Percentiles rank a stretch among this genome's conserved stretches.
Conservation (phyloP, 2,797 vertebrate genomes). For the Sphenodon punctatus region DNA sequence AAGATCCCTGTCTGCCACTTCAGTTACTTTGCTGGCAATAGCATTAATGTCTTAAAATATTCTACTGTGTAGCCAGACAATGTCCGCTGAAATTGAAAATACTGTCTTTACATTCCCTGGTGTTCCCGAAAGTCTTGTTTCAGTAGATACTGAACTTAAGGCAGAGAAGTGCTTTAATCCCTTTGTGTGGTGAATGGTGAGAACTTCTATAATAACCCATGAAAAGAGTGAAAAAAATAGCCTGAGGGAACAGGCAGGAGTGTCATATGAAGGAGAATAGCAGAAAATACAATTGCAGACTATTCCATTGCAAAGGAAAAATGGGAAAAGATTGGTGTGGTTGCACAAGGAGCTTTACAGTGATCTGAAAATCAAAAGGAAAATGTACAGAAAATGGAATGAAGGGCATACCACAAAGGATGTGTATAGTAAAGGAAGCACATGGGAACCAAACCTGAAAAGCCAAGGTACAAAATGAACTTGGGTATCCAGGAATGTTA, state of each 20-base stretch:
- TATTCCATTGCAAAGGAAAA: no score
- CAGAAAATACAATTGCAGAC: no score
- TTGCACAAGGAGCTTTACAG: no score
- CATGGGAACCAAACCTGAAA: no score
- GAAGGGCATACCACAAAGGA: no score
- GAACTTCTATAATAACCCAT: constrained; percentile 13
- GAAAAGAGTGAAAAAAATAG: constrained; percentile 29
- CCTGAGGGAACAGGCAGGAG: constrained; percentile 25
- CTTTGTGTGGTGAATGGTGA: constrained; percentile 26
- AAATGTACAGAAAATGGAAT: no score
- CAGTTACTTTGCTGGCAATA: constrained; percentile 55
- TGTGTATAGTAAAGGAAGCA: no score
- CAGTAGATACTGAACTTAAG: constrained; percentile 51
- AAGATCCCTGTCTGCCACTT: constrained; percentile 57
- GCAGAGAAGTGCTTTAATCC: constrained; percentile 48
- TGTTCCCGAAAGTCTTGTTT: constrained; percentile 48
- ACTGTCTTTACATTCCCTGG: constrained; percentile 49
- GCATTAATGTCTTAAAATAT: constrained; percentile 68
- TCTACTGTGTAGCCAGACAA: constrained; percentile 55
- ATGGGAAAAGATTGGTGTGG: no score
- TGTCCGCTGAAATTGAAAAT: constrained; percentile 38
- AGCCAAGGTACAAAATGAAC: no score
- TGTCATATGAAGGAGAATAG: rapidly evolving
- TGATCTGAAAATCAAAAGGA: no score
- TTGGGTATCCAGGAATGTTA: no score